Conservation (phyloP, 2,113 vertebrate species). For the Phoenicopterus ruber region DNA sequence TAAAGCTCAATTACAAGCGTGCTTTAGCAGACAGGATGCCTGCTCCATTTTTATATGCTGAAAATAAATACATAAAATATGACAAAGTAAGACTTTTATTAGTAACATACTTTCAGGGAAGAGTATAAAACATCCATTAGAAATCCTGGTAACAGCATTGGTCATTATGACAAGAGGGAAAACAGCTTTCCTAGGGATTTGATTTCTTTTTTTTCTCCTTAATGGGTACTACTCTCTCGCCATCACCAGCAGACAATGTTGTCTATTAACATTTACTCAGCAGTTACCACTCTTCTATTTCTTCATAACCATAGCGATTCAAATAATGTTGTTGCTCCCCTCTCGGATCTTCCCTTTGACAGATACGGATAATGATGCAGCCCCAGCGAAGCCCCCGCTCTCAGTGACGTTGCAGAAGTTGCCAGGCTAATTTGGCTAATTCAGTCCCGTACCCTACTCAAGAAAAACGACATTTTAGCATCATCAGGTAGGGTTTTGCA, state of each 20-base stretch:
- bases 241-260: neutral
- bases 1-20: neutral
- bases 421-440: neutral
- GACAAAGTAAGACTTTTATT: neutral
- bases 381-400: neutral
- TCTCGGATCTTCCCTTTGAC: neutral
- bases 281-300: neutral
- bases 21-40: neutral
- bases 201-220: neutral
- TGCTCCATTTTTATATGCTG: neutral
- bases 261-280: neutral
- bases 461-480: neutral
- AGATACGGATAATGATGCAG: neutral
- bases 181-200: neutral
- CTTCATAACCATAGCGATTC: neutral
- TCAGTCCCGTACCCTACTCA: neutral
- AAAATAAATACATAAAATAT: neutral
- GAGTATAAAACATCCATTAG: neutral
- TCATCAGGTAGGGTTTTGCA: neutral
- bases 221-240: neutral
- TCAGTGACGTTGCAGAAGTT: neutral
- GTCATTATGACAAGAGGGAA: neutral
- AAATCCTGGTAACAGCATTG: neutral
- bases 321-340: neutral
- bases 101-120: neutral